Evolutionary conservation across 2,113 vertebrate genomes (phyloP), one percentile per base, ranked within the genome.

Genomic region (Chloropsis cyanopogon): DNA sequence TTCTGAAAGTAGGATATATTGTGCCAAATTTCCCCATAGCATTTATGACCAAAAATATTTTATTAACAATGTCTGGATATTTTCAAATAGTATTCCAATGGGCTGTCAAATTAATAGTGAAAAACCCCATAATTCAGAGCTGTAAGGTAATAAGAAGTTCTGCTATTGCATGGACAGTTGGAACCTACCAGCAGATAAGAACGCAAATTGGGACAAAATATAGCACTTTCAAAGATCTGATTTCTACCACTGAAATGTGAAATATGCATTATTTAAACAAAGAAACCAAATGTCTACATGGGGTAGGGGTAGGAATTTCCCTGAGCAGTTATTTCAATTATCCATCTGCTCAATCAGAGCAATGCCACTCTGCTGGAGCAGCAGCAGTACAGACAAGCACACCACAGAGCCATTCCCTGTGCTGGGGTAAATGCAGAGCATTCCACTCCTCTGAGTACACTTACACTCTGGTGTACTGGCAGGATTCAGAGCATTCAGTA

Each of bases 41-140:
- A 85, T 77, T 94, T 90, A 88, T 75, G 90, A 93, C 71, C 41
- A 76, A 94, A 96, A 95, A 93, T 90, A 92, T 93, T 93, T 93
- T 86, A 86, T 89, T 90, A 11, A 80, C 92, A 91, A 86, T 82
- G 65, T 69, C 87, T 95, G 82, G 72, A 73, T 92, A 85, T 94
- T 94, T 97, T 92, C 85, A 95, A 94, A 88, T 88, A 92, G 44
- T 90, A 63, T 83, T 93, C 56, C 79, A 94, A 70, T 12, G 37
- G 35, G 33, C 20, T 93, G 84, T 77, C 75, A 92, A 93, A 93
- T 68, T 88, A 89, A 56, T 37, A 86, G 29, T 31, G 53, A 70
- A 59, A 69, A 22, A 1, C 2, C 20, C 14, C n/a, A 29, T 72
- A 82, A 82, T 54, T 94, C 47, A 88, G 41, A 88, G 25, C 31